Base-by-base conservation (phyloP, 2,797 vertebrate genomes). In the Sebastes hopkinsi region DNA sequence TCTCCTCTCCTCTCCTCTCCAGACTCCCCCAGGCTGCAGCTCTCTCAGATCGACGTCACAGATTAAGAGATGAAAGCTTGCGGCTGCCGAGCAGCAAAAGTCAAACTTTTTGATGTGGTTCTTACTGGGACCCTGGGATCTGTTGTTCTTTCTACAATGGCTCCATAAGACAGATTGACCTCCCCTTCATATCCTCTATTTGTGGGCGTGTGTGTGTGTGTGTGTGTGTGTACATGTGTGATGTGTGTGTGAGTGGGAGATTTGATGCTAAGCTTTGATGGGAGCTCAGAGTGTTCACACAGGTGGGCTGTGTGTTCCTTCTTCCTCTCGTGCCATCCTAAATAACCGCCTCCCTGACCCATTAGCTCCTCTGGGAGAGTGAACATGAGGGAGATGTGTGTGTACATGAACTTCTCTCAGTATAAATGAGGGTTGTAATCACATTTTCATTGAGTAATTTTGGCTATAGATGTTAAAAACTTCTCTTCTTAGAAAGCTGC, bases 51-150 rank as follows among this genome's bases (percentile, higher is more conserved):
- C 85, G 92, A 94, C 88, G 82, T 93, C 90, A 80, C 85, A 91
- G 92, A 91, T 91, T 83, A 83, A 80, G 65, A 87, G 88, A 94
- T 95, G 89, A 95, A 95, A 95, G 94, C 85, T 77, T 84, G 82
- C 0, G 76, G 88, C 72, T 13, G n/a, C 67, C 10, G 83, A 78
- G 73, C 72, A 83, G 64, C 79, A 89, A 75, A 85, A 87, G 82
- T 85, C 72, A 29, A 74, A 60, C 78, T 32, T 88, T 85, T 95
- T 95, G 91, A 95, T 95, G 95, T 96, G 95, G 95, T 94, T 94
- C 80, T 84, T 81, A 71, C 72, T 54, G 4, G 89, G 86, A 92
- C 87, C 79, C 87, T 78, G 87, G 91, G 89, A 92, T 93, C 88
- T 94, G 94, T 95, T 95, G 88, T 94, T 94, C 90, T 94, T 93